Base-by-base conservation (phyloP, 1,140 invertebrate species). In the Megalopta genalis region DNA sequence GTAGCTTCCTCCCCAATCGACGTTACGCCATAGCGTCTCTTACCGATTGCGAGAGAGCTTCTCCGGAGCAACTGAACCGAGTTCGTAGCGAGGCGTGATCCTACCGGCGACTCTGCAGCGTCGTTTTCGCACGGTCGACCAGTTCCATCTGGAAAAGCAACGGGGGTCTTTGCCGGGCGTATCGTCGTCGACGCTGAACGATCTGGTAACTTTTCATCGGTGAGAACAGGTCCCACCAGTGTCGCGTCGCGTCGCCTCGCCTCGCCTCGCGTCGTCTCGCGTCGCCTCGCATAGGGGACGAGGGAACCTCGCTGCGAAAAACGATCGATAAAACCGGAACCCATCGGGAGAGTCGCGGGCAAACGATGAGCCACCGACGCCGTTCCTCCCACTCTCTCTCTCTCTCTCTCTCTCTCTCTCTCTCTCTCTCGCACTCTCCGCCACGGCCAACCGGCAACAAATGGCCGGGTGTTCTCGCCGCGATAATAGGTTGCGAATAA, bases 151-250 rank as follows among this genome's bases (percentile, higher is more conserved):
- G 73, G 82, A 69, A 85, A 85, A 85, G 79, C 83, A 84, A 85
- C 77, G 75, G 78, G 83, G 73, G 68, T 85, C 71, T 79, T 52
- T 79, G 63, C 59, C 68, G 54, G 74, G 46, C 46, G 76, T 72
- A 72, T 84, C 81, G 68, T 79, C 59, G 81, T 67, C 63, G 66
- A 27, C 65, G 37, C 54, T 68, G 49, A 72, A 76, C 83, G 82
- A 81, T 84, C 82, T 62, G 78, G 73, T 84, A 84, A 85, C 83
- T 84, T 84, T 85, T 84, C 82, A 85, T 81, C 82, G 78, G 59
- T 71, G 73, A 49, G 70, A 85, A 85, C 83, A 85, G 78, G 83
- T 85, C 83, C 66, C 82, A 68, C 83, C 73, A 64, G 77, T 81
- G 83, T 32, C 64, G 64, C 32, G 1, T 32, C 32, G 32, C 32